Base-by-base conservation (phyloP, 2,888 invertebrate species). In the Gari tellinella region DNA sequence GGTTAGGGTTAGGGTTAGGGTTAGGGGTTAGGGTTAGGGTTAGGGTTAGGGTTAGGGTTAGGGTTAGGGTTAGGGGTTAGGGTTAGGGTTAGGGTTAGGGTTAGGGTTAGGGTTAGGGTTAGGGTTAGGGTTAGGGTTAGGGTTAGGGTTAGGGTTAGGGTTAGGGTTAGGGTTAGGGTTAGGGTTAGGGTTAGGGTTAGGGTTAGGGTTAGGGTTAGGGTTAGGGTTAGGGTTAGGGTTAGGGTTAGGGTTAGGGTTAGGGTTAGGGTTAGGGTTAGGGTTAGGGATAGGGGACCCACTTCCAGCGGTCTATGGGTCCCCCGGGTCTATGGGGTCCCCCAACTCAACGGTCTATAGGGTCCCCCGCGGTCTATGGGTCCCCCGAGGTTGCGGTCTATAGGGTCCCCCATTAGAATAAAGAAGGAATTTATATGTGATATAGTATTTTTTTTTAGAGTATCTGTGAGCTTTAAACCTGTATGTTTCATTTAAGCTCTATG, bases 201-300 rank as follows among this genome's bases (percentile, higher is more conserved):
- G 72, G 63, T 73, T 72, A 60, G 67, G 67, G 68, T 69, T 76
- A 76, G 79, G 79, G 73, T 80, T 70, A 74, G 79, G 79, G 76
- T 80, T 77, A 70, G 75, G 80, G 67, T 68, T 74, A 61, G 72
- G 72, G 72, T 79, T 78, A 69, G 80, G 78, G 72, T 80, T 77
- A 65, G 76, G 80, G 68, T 81, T 75, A 73, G 80, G 74, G 72
- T 81, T 69, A 72, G 78, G 74, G 61, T 60, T 55, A 60, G 67
- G 67, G 60, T 67, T 60, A 60, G 69, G 69, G 62, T 69, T 63
- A 72, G 72, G 72, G 72, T 72, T 72, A 72, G 72, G 72, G 72
- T 72, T 72, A 72, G 72, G 70, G 58, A 60, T 64, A 60, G n/a
- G n/a, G 65, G 65, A 62, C n/a, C n/a, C n/a, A n/a, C n/a, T n/a